A percentile compares a stretch with the other conserved stretches of the same genome.
These are phyloP conservation scores for Phymorhynchus buccinoides DNA, from an alignment of 1,140 invertebrate species.

Conservation along the genomic window DNA sequence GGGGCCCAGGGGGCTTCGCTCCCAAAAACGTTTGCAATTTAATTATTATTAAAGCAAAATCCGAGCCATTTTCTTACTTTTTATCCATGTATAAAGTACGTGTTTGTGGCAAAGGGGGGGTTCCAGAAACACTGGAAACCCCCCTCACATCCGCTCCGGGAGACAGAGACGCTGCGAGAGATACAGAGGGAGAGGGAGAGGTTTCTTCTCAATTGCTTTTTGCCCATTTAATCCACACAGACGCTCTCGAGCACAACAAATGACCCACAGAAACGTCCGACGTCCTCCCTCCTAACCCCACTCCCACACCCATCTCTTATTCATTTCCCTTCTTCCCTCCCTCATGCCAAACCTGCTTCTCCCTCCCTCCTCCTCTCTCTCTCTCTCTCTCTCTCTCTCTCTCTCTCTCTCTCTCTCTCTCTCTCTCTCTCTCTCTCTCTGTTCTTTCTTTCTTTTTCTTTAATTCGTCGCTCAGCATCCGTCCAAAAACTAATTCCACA, in stretches of 20 bases:
- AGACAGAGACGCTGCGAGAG: neutral
- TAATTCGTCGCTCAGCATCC: neutral
- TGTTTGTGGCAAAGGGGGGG: too few relatives aligned
- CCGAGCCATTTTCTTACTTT: too few relatives aligned
- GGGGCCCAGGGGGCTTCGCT: too few relatives aligned
- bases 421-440: neutral
- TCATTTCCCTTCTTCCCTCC: neutral
- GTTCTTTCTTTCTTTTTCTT: too few relatives aligned
- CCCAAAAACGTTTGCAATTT: too few relatives aligned
- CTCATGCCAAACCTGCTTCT: neutral
- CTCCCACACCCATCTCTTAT: neutral
- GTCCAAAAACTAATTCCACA: neutral
- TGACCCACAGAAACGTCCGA: neutral
- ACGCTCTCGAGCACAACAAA: neutral
- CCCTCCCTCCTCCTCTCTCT: neutral
- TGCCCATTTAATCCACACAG: neutral
- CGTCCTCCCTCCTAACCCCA: neutral
- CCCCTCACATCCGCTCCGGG: too few relatives aligned
- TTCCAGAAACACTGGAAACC: too few relatives aligned
- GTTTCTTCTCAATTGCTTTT: neutral
- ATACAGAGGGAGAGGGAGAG: slow-evolving; percentile 7
- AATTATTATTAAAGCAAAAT: too few relatives aligned
- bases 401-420: neutral
- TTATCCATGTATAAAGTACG: too few relatives aligned
- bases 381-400: neutral